These are phyloP conservation scores for Morpho achilles DNA, from an alignment of 2,888 invertebrate genomes.

Conservation along the genomic window DNA sequence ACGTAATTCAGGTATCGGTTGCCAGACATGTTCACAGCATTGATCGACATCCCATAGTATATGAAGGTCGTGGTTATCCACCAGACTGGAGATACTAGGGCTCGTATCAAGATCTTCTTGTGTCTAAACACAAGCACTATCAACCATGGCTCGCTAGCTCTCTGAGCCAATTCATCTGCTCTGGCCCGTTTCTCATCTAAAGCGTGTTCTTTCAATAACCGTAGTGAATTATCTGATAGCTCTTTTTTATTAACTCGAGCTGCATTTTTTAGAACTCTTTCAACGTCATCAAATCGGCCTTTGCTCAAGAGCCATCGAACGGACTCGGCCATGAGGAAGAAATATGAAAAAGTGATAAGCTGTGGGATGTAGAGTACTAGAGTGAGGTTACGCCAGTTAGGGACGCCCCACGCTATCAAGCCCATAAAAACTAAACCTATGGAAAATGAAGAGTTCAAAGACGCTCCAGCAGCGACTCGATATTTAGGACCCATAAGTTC, in stretches of 20 bases:
- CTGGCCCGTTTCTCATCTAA: constrained; percentile 39
- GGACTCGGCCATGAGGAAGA: constrained; percentile 84
- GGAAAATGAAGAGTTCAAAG: constrained; percentile 84
- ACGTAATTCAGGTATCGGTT: constrained; percentile 84
- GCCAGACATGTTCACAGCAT: constrained; percentile 82
- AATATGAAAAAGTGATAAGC: constrained; percentile 80
- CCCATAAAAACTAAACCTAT: constrained; percentile 84
- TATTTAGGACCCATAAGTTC: constrained; percentile 86
- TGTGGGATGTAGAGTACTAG: constrained; percentile 84
- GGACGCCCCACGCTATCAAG: constrained; percentile 82
- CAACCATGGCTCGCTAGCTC: constrained; percentile 47
- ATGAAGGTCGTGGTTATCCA: constrained; percentile 86
- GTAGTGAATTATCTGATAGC: constrained; percentile 48
- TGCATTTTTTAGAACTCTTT: constrained; percentile 78
- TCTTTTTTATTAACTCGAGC: constrained; percentile 77
- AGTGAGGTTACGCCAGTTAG: constrained; percentile 83
- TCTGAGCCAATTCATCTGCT: constrained; percentile 31
- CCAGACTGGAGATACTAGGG: constrained; percentile 78
- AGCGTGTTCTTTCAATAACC: constrained; percentile 38
- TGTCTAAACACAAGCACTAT: constrained; percentile 48
- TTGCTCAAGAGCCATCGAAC: constrained; percentile 87
- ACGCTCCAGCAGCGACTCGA: constrained; percentile 83
- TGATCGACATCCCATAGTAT: constrained; percentile 85
- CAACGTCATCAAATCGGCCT: constrained; percentile 81
- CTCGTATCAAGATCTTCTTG: constrained; percentile 60